Conservation (phyloP, 2,797 vertebrate genomes). For the Calcarius lapponicus region DNA sequence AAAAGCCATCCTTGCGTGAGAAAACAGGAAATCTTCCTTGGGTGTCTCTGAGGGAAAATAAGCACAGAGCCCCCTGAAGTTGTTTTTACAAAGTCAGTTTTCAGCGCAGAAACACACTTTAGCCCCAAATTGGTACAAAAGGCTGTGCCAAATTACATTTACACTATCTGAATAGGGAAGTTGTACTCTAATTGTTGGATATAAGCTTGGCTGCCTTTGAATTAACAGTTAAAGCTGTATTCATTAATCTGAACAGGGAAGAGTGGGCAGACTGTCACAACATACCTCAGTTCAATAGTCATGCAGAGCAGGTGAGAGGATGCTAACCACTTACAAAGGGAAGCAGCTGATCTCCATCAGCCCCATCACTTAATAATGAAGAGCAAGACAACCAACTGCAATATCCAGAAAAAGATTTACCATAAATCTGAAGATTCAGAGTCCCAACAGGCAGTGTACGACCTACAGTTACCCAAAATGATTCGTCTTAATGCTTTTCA, state of each 20-base stretch:
- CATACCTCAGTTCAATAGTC: conserved; percentile 74
- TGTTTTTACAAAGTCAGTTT: neutral
- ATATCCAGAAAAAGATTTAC: conserved; percentile 10
- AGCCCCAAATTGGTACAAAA: conserved; percentile 25
- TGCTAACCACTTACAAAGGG: conserved; percentile 41
- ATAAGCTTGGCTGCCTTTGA: conserved; percentile 79
- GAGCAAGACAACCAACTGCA: conserved; percentile 32
- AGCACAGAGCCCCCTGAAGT: neutral
- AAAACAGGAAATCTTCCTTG: neutral
- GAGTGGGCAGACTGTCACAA: conserved; percentile 77
- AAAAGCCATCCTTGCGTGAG: neutral
- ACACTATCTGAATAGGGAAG: conserved; percentile 60
- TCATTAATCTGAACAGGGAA: conserved; percentile 78
- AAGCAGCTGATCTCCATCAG: conserved; percentile 56
- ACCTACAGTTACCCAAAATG: conserved; percentile 39
- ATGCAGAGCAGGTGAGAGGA: conserved; percentile 70
- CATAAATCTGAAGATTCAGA: conserved; percentile 19
- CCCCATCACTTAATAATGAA: neutral
- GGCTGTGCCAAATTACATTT: conserved; percentile 8
- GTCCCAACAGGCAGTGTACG: neutral
- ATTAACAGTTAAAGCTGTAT: conserved; percentile 77
- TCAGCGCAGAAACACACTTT: neutral
- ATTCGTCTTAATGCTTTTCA: conserved; percentile 67
- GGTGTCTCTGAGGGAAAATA: neutral
- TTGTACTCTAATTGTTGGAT: conserved; percentile 77